Evolutionary conservation across 2,113 vertebrate species (phyloP).

Genomic region (Peromyscus maniculatus): DNA sequence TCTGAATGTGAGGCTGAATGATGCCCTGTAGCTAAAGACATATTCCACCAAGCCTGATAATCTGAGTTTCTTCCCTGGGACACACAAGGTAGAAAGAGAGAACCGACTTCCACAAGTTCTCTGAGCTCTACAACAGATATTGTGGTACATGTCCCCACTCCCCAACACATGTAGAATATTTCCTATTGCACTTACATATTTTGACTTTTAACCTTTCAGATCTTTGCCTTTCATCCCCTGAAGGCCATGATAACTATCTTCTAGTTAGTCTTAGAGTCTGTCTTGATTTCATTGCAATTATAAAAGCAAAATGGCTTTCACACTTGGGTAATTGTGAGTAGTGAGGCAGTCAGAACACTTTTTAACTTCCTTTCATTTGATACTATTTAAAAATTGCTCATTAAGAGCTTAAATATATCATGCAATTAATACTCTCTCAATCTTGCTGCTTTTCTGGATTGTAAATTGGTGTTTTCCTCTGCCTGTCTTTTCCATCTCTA

Average conservation of each 20-base stretch:
- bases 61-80: too few species aligned
- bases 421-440: not conserved
- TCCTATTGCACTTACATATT: not conserved
- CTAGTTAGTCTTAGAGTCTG: not conserved
- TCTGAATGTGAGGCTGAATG: not conserved
- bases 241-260: not conserved
- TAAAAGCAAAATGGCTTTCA: not conserved
- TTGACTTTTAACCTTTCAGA: not conserved
- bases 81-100: too few species aligned
- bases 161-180: not conserved
- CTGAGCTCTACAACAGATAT: too few species aligned
- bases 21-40: too few species aligned
- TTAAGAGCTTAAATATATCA: conserved; percentile 32
- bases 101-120: too few species aligned
- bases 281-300: not conserved
- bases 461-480: conserved; percentile 37
- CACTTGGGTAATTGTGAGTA: not conserved
- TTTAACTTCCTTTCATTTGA: conserved; percentile 1
- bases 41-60: too few species aligned
- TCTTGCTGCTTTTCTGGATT: not conserved
- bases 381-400: conserved; percentile 20
- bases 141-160: too few species aligned
- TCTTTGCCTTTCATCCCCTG: not conserved
- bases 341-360: not conserved
- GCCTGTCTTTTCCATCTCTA: conserved; percentile 31